These are phyloP conservation scores for Engraulis encrasicolus DNA, from an alignment of 2,113 vertebrate genomes.

Conservation along the genomic window DNA sequence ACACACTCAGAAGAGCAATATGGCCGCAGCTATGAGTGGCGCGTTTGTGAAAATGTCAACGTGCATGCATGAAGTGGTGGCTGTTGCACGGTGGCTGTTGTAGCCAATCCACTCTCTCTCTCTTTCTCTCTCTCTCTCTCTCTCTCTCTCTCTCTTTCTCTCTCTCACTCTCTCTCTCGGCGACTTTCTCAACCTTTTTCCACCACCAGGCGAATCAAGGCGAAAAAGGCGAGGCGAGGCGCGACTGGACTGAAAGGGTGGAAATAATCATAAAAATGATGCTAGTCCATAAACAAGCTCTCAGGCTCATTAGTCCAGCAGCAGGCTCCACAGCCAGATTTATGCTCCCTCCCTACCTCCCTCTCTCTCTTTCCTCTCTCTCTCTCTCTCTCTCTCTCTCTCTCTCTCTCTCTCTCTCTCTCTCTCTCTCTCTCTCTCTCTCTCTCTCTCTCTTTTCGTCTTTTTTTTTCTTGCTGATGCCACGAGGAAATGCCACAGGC, in stretches of 20 bases:
- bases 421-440: no score
- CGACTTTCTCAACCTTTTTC: conserved; percentile 75
- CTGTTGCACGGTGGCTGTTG: no score
- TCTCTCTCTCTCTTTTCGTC: no score
- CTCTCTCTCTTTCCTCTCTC: no score
- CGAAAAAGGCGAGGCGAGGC: no score
- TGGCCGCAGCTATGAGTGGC: no score
- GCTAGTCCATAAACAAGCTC: conserved; percentile 90
- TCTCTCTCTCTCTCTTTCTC: neutral
- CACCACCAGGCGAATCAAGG: conserved; percentile 78
- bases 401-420: no score
- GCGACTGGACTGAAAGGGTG: conserved; percentile 87
- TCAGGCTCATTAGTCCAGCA: conserved; percentile 96
- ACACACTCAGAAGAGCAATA: no score
- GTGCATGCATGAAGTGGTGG: no score
- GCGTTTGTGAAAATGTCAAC: no score
- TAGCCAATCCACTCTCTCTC: neutral
- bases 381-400: no score
- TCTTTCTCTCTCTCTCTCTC: neutral
- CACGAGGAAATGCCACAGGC: conserved; percentile 94
- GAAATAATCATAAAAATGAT: conserved; percentile 96
- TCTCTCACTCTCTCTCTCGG: conserved; percentile 52
- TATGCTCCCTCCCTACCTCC: no score
- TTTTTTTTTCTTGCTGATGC: conserved; percentile 78
- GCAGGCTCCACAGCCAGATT: conserved; percentile 90